A percentile compares a stretch with the other conserved stretches of the same genome.
Conservation (phyloP, 2,113 vertebrate genomes). For the Calcarius ornatus region DNA sequence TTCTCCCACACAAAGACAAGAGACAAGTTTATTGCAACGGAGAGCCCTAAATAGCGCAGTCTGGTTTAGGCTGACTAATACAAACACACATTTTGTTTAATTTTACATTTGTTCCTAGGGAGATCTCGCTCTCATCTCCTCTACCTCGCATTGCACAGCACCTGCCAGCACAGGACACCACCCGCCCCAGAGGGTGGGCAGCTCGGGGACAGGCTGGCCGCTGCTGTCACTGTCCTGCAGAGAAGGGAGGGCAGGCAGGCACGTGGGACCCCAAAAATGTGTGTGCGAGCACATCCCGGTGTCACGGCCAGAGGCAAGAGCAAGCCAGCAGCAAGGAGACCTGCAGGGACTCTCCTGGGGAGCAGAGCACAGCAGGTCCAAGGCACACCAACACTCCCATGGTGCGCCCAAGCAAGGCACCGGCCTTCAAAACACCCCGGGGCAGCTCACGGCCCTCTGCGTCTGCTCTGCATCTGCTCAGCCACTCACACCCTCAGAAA, state of each 20-base stretch:
- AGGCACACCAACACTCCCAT: accelerated
- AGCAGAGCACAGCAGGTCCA: not conserved
- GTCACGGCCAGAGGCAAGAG: accelerated
- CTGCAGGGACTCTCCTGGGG: not conserved
- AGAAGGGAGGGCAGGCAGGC: not conserved
- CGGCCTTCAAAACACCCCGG: accelerated
- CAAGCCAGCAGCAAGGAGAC: not conserved
- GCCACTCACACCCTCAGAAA: not conserved
- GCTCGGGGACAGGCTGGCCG: not conserved
- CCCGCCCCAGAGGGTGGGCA: not conserved
- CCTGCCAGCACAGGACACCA: not conserved
- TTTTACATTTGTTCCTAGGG: constrained; percentile 38
- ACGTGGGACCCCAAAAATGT: not conserved
- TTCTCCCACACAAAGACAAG: constrained; percentile 51
- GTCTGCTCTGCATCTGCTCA: accelerated
- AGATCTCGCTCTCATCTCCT: not conserved
- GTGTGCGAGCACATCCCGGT: accelerated
- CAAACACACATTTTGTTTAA: constrained; percentile 35
- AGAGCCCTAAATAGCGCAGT: constrained; percentile 37
- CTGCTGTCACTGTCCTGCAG: not conserved
- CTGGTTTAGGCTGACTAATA: constrained; percentile 42
- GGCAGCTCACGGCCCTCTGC: not conserved
- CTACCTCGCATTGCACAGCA: not conserved
- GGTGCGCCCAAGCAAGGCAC: accelerated
- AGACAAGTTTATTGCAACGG: not conserved